Conservation (phyloP, 2,113 vertebrate species). For the Sinosuthora webbiana region DNA sequence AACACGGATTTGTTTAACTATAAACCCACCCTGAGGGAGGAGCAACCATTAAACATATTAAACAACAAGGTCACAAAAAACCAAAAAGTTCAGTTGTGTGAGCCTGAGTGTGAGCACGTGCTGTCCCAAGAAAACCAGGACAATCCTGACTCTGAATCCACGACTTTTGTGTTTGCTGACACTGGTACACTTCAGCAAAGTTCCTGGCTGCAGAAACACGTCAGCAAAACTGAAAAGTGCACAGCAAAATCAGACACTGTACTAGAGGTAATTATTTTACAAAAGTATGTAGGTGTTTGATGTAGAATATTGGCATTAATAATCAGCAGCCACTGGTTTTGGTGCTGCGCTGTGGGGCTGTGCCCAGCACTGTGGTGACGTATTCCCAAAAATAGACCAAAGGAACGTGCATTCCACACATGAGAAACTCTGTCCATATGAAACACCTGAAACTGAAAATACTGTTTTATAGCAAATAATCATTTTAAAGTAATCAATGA, state of each 20-base stretch:
- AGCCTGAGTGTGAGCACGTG: not conserved
- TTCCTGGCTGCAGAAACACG: not conserved
- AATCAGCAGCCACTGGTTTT: not conserved
- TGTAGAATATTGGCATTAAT: not conserved
- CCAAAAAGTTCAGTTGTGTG: too few relatives aligned
- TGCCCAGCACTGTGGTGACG: not conserved
- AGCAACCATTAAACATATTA: not conserved
- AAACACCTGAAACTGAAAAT: not conserved
- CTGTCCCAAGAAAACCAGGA: not conserved
- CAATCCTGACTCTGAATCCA: not conserved
- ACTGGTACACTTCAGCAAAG: not conserved
- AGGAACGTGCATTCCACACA: not conserved
- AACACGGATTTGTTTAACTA: not conserved
- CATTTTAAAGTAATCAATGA: not conserved
- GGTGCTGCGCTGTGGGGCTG: not conserved
- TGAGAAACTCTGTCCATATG: not conserved
- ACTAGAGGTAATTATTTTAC: not conserved
- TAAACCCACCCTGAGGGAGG: not conserved
- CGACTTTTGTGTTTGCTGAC: not conserved
- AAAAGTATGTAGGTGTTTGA: not conserved
- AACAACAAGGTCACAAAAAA: not conserved
- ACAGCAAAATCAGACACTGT: not conserved
- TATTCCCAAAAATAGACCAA: not conserved
- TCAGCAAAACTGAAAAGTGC: not conserved
- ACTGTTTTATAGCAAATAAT: not conserved